These are phyloP conservation scores for Artibeus jamaicensis DNA, from an alignment of 2,797 vertebrate species.

Conservation along the genomic window DNA sequence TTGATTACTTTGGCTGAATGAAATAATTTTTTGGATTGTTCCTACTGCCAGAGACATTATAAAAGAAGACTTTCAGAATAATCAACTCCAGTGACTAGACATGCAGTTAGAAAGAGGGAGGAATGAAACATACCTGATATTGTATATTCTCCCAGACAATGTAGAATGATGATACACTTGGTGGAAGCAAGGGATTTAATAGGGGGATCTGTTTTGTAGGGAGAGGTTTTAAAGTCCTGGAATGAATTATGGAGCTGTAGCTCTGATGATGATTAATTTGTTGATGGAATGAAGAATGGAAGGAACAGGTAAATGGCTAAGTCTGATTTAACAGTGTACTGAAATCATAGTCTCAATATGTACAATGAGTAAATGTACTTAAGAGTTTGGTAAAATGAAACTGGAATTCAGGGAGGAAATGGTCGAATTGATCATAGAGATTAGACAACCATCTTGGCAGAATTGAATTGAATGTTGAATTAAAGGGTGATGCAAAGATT, in stretches of 20 bases:
- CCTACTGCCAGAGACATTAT: not conserved
- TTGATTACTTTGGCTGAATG: not conserved
- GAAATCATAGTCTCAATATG: too few species aligned
- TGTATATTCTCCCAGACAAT: not conserved
- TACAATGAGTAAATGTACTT: not conserved
- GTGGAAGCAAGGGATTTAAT: not conserved
- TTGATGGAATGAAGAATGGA: not conserved
- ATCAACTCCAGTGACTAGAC: not conserved
- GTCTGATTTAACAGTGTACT: not conserved
- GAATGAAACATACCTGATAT: not conserved
- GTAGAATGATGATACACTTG: not conserved
- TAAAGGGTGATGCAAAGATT: not conserved
- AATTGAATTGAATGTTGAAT: not conserved
- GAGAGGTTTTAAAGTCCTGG: not conserved
- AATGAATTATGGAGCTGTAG: not conserved
- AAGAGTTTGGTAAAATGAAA: not conserved
- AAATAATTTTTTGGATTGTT: not conserved
- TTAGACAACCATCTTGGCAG: not conserved
- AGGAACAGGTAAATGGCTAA: not conserved
- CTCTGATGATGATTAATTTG: not conserved
- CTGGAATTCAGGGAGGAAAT: not conserved
- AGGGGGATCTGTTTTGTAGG: not conserved
- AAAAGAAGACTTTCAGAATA: slow-evolving; percentile 1
- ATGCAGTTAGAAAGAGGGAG: not conserved
- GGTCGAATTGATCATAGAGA: not conserved